Evolutionary conservation across 2,113 vertebrate genomes (phyloP).

Genomic region (Maccullochella peelii): DNA sequence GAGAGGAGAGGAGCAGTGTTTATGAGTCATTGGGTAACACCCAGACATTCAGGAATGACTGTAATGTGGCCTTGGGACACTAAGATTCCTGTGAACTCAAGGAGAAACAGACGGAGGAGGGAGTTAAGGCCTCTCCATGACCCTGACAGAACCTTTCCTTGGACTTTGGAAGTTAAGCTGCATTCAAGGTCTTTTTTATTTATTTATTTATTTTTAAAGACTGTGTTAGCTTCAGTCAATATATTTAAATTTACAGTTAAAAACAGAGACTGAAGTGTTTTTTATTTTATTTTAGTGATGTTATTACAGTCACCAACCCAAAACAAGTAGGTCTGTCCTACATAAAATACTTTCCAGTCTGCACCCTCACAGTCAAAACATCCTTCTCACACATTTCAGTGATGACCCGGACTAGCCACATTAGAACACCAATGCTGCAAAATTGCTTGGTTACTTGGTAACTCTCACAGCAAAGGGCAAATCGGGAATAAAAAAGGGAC

Average conservation of each 20-base stretch:
- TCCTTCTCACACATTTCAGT: not conserved
- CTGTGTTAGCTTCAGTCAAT: not conserved
- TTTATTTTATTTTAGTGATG: not conserved
- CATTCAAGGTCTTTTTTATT: constrained; percentile 50
- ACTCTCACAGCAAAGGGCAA: not conserved
- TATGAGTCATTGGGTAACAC: constrained; percentile 62
- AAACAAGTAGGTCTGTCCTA: constrained; percentile 19
- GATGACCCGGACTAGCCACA: not conserved
- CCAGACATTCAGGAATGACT: constrained; percentile 73
- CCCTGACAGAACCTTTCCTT: constrained; percentile 58
- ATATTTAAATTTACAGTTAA: constrained; percentile 17
- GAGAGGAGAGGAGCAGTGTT: constrained; percentile 12
- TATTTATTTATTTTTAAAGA: no score
- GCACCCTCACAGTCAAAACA: constrained; percentile 42
- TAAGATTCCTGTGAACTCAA: constrained; percentile 69
- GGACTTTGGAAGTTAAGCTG: constrained; percentile 19
- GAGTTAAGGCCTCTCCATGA: constrained; percentile 78
- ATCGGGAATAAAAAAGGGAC: not conserved
- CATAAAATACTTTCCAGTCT: constrained; percentile 16
- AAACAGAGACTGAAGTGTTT: not conserved
- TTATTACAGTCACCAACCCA: constrained; percentile 18
- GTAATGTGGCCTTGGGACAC: constrained; percentile 72
- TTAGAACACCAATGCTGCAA: not conserved
- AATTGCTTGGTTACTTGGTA: not conserved
- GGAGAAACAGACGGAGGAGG: constrained; percentile 69